phyloP scores from a whole-genome alignment of 2,113 vertebrate species.

The Sisor rabdophorus region DNA sequence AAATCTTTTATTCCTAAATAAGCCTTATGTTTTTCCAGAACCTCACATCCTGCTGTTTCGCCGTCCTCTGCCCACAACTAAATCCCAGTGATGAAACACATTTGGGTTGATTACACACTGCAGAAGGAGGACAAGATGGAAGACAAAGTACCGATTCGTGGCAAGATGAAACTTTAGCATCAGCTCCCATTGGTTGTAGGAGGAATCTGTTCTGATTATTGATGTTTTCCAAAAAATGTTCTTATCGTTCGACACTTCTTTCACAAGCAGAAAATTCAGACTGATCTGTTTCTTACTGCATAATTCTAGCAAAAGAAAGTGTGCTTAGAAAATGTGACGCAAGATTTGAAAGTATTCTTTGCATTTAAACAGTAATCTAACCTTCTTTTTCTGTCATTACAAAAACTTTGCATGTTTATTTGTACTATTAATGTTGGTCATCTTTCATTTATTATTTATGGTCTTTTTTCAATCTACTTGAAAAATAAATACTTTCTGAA shows the following conservation, averaged over 20 bases:
- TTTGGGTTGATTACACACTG: not conserved
- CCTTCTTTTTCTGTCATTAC: not conserved
- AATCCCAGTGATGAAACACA: slow-evolving; percentile 22
- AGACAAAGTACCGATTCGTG: not conserved
- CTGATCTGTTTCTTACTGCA: not conserved
- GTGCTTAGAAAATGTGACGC: not conserved
- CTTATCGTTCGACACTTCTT: not conserved
- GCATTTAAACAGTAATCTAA: not conserved
- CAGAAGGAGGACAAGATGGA: slow-evolving; percentile 6
- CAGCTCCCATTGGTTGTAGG: not conserved
- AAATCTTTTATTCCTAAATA: not conserved
- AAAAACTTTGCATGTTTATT: slow-evolving; percentile 19
- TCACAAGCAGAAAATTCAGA: not conserved
- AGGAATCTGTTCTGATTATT: not conserved
- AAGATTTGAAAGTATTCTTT: not conserved
- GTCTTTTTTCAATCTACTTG: slow-evolving; percentile 2
- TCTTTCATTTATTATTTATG: slow-evolving; percentile 9
- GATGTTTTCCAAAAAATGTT: not conserved
- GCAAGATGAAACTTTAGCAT: not conserved
- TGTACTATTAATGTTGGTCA: slow-evolving; percentile 3
- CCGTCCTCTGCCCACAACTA: slow-evolving; percentile 58
- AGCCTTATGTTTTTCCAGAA: slow-evolving; percentile 52
- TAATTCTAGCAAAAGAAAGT: not conserved
- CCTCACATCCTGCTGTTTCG: slow-evolving; percentile 75
- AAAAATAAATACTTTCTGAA: slow-evolving; percentile 11